Base-by-base conservation (phyloP, 2,888 invertebrate species). In the Hesperia comma region DNA sequence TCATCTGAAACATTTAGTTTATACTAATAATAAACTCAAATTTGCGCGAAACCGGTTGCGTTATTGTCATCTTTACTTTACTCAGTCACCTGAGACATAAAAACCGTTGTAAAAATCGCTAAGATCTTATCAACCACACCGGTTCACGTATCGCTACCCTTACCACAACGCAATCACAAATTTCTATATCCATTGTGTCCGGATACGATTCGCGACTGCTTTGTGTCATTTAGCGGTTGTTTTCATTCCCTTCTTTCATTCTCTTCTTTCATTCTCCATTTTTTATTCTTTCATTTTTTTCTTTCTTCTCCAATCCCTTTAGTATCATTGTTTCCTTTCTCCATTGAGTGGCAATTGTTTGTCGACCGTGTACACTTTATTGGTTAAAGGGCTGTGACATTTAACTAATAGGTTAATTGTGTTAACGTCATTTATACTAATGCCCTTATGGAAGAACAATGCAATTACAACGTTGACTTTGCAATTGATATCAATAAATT, bases 121-220 rank as follows among this genome's bases (percentile, higher is more conserved):
- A 2, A 10, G 8, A 69, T 60, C 71, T 64, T 67, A 4, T 67
- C 12, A 64, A 70, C 72, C 75, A 58, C 32, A 69, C 75, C 76
- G 67, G 15, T 67, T 78, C 74, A 75, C 75, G 76, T 75, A 77
- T 77, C 73, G 76, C 79, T 76, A 76, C 79, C 76, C 75, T 79
- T 72, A 76, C 82, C 83, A 75, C 85, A 85, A 79, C 79, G 79
- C 79, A 81, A 84, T 83, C 80, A 70, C 78, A 77, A 81, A 81
- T 75, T 76, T 75, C 79, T 78, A 80, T 81, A 78, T 77, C 81
- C 70, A 83, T 86, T 87, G 84, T 86, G 75, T 72, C 77, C 8
- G 6, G n/a, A 40, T 66, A 21, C 73, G 77, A 82, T 82, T 79
- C 74, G 80, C 75, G 72, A 69, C 67, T 68, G 66, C 76, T 78